Conservation (phyloP, 2,113 vertebrate genomes). For the Brachyhypopomus occidentalis region DNA sequence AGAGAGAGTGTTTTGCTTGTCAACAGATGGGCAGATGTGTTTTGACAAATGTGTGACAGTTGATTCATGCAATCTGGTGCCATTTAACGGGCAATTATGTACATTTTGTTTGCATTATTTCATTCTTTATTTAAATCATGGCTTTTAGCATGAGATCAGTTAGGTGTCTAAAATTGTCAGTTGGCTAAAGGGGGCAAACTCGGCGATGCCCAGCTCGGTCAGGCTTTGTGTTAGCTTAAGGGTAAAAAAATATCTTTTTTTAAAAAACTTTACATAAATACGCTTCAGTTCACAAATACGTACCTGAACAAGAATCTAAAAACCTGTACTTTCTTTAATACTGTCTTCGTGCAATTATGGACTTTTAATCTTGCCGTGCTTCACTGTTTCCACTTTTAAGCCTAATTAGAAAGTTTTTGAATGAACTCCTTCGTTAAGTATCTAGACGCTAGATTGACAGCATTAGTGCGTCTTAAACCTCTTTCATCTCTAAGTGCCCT, state of each 20-base stretch:
- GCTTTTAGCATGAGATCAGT: not conserved
- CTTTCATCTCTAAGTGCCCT: conserved; percentile 77
- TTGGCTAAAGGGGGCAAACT: conserved; percentile 12
- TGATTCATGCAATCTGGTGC: conserved; percentile 34
- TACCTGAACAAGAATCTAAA: not conserved
- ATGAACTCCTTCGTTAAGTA: conserved; percentile 43
- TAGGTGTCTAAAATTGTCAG: not conserved
- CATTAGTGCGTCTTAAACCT: conserved; percentile 75
- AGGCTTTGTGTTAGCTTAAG: no score
- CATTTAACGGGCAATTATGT: conserved; percentile 39
- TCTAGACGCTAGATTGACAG: conserved; percentile 57
- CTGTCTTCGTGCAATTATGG: conserved; percentile 34
- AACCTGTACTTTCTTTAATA: conserved; percentile 21
- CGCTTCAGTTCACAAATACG: not conserved
- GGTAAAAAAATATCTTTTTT: no score
- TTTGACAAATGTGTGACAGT: conserved; percentile 43
- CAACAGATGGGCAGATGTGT: conserved; percentile 44
- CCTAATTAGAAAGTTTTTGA: conserved; percentile 56
- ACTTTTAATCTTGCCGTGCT: conserved; percentile 45
- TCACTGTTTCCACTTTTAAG: conserved; percentile 48
- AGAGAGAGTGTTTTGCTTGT: conserved; percentile 36
- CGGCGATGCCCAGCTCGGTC: not conserved
- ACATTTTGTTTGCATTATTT: conserved; percentile 11
- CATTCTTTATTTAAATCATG: conserved; percentile 14
- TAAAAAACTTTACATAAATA: no score